Evolutionary conservation across 2,888 invertebrate species (phyloP).

Genomic region (Megalurothrips usitatus): DNA sequence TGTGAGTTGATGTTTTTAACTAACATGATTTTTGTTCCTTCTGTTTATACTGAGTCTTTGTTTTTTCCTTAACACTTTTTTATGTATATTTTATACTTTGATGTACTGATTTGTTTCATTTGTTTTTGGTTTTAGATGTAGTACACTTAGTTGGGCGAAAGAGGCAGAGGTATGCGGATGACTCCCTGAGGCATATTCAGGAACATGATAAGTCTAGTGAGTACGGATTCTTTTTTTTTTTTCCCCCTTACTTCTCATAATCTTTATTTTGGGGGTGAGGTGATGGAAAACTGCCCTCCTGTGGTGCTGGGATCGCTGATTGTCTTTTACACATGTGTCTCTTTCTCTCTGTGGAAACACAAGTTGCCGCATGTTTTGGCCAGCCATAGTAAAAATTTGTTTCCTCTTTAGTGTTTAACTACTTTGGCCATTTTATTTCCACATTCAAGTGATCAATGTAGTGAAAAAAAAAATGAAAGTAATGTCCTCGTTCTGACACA

Average conservation of each 20-base stretch:
- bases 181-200: background rate
- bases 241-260: background rate
- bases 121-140: background rate
- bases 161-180: background rate
- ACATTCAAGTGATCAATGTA: background rate
- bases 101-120: background rate
- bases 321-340: background rate
- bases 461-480: background rate
- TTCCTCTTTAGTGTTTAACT: too few relatives aligned
- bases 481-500: background rate
- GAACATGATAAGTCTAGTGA: conserved; percentile 14
- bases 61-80: background rate
- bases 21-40: background rate
- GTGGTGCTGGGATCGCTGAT: background rate
- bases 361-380: background rate
- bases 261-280: background rate
- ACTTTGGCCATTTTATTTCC: background rate
- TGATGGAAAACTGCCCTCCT: background rate
- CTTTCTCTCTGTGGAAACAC: background rate
- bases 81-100: background rate
- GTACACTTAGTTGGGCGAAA: background rate
- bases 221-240: background rate
- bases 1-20: background rate
- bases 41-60: background rate
- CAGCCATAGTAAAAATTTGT: too few relatives aligned